phyloP scores from a whole-genome alignment of 2,888 invertebrate genomes.

The Aleiodes alternator region DNA sequence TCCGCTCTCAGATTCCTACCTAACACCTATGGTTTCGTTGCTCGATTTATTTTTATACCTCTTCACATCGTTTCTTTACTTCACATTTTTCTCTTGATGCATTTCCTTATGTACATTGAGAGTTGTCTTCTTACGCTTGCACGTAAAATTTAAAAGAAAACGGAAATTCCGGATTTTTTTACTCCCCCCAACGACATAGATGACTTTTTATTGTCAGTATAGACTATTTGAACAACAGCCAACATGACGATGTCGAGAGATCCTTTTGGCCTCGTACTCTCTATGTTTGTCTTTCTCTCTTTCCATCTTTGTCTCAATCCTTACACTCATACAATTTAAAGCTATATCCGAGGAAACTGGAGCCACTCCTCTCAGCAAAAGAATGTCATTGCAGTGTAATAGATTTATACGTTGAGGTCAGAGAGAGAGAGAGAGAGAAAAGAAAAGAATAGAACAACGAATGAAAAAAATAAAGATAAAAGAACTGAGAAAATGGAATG shows the following conservation, averaged over 20 bases:
- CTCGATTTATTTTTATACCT: no score
- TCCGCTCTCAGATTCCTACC: conserved; percentile 26
- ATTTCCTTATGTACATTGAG: conserved; percentile 30
- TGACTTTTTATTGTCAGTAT: conserved; percentile 71
- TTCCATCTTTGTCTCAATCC: conserved; percentile 30
- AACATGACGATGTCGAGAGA: conserved; percentile 64
- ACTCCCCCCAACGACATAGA: conserved; percentile 63
- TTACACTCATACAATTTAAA: conserved; percentile 25
- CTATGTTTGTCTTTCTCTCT: conserved; percentile 25
- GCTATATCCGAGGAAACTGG: conserved; percentile 22
- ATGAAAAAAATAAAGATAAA: conserved; percentile 2
- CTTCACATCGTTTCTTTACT: background rate
- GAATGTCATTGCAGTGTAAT: conserved; percentile 65
- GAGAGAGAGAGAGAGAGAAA: conserved; percentile 31
- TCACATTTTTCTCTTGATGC: background rate
- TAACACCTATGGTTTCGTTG: background rate
- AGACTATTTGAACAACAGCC: conserved; percentile 74
- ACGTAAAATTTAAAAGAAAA: conserved; percentile 56
- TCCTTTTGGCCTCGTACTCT: conserved; percentile 45
- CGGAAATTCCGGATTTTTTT: conserved; percentile 67
- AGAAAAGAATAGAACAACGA: conserved; percentile 33
- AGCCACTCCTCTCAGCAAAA: conserved; percentile 51
- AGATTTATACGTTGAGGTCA: conserved; percentile 66
- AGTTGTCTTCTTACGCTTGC: conserved; percentile 62
- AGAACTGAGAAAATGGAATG: conserved; percentile 28